These are phyloP conservation scores for Enteromius afrohamiltoni DNA, from an alignment of 2,797 vertebrate genomes.

Conservation along the genomic window DNA sequence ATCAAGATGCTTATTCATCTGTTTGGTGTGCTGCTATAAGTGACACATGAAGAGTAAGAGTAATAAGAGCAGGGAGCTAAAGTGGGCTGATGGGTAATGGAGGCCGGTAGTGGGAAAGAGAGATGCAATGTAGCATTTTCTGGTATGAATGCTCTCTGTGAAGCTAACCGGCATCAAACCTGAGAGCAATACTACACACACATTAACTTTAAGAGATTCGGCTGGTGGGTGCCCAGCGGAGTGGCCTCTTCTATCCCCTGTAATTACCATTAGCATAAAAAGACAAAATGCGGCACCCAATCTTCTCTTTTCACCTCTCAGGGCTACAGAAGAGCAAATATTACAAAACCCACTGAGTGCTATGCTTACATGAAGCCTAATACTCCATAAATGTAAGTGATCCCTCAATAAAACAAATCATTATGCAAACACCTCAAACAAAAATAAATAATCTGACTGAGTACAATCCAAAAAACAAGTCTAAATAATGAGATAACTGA, in stretches of 20 bases:
- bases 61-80: slow-evolving; percentile 18
- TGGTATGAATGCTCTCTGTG: neutral
- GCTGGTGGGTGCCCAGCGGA: slow-evolving; percentile 19
- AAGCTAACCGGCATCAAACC: slow-evolving; percentile 26
- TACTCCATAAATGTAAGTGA: neutral
- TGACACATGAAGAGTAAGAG: slow-evolving; percentile 15
- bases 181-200: slow-evolving; percentile 26
- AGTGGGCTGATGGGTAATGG: slow-evolving; percentile 42
- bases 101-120: slow-evolving; percentile 20
- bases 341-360: neutral
- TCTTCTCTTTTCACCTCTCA: slow-evolving; percentile 30
- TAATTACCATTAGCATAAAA: slow-evolving; percentile 49
- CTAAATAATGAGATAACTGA: neutral
- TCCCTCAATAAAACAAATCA: neutral
- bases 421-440: neutral
- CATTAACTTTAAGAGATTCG: slow-evolving; percentile 35
- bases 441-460: neutral
- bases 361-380: neutral
- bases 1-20: slow-evolving; percentile 41
- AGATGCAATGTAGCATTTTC: slow-evolving; percentile 22
- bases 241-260: slow-evolving; percentile 30
- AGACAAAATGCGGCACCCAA: neutral
- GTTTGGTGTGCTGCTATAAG: slow-evolving; percentile 31
- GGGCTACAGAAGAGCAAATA: slow-evolving; percentile 8
- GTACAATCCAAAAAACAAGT: neutral